These are phyloP conservation scores for Acleris holmiana DNA, from an alignment of 2,888 invertebrate genomes.

Conservation along the genomic window DNA sequence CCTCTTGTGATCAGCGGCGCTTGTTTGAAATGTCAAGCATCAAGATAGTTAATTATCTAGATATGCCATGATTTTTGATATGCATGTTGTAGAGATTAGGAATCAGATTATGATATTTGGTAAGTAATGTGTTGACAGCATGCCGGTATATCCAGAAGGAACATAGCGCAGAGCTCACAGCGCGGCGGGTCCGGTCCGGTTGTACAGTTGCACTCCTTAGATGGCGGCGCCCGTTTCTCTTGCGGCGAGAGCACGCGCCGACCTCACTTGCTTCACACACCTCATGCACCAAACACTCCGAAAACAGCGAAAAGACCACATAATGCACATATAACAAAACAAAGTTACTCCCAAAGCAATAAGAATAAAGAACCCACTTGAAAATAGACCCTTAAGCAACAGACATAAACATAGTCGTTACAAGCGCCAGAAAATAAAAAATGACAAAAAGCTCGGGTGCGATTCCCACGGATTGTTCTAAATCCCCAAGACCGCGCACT, in stretches of 20 bases:
- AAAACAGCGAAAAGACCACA: constrained; percentile 43
- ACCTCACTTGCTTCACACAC: constrained; percentile 33
- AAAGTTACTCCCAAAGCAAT: constrained; percentile 14
- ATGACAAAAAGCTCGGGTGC: constrained; percentile 56
- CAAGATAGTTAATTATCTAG: constrained; percentile 21
- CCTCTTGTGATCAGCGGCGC: constrained; percentile 5
- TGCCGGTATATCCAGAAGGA: constrained; percentile 39
- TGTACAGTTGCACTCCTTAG: constrained; percentile 79
- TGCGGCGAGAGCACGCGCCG: constrained; percentile 24
- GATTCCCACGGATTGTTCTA: constrained; percentile 61
- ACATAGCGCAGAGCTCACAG: constrained; percentile 35
- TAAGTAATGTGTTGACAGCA: constrained; percentile 40
- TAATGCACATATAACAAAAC: constrained; percentile 18
- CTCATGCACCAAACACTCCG: constrained; percentile 43
- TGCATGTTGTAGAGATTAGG: constrained; percentile 12
- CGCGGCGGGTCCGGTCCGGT: constrained; percentile 61
- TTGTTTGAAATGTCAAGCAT: constrained; percentile 17
- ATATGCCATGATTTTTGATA: constrained; percentile 16
- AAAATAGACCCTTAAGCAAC: constrained; percentile 66
- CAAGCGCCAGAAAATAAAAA: constrained; percentile 60
- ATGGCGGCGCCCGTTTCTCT: constrained; percentile 77
- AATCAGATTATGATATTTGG: constrained; percentile 32
- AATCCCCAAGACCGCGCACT: constrained; percentile 74
- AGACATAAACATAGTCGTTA: constrained; percentile 55
- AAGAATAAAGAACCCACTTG: constrained; percentile 46